phyloP scores from a whole-genome alignment of 2,888 invertebrate species.

The Melieria crassipennis region DNA sequence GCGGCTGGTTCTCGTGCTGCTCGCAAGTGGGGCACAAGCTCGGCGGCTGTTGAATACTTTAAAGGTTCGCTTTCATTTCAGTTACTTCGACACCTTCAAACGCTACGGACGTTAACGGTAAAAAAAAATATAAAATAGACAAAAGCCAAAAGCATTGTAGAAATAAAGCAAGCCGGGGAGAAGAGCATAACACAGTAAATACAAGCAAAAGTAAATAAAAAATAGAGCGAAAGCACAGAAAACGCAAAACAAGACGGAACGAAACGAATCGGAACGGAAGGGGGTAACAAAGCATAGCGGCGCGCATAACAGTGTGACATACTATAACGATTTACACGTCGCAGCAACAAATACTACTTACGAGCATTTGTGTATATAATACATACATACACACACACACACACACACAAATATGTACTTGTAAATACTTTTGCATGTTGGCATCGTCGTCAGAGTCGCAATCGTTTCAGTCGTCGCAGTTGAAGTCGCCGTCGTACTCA shows the following conservation, averaged over 20 bases:
- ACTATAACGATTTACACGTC: too few relatives aligned
- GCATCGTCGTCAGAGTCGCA: conserved; percentile 1
- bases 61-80: conserved; percentile 35
- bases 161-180: background rate
- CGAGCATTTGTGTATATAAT: background rate
- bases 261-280: background rate
- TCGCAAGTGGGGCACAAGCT: conserved; percentile 46
- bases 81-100: conserved; percentile 58
- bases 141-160: background rate
- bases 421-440: background rate
- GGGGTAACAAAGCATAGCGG: too few relatives aligned
- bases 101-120: conserved; percentile 50
- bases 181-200: background rate
- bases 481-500: conserved; percentile 25
- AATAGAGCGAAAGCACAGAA: background rate
- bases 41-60: conserved; percentile 39
- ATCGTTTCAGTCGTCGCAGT: background rate
- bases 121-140: conserved; percentile 1
- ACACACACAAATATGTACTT: background rate
- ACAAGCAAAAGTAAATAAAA: background rate
- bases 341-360: background rate
- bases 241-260: background rate
- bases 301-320: too few relatives aligned
- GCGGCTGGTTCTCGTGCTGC: background rate
- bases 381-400: conserved; percentile 3